A percentile compares a stretch with the other conserved stretches of the same genome.
These are phyloP conservation scores for Alouatta palliata DNA, from an alignment of 2,113 vertebrate genomes.

Conservation along the genomic window DNA sequence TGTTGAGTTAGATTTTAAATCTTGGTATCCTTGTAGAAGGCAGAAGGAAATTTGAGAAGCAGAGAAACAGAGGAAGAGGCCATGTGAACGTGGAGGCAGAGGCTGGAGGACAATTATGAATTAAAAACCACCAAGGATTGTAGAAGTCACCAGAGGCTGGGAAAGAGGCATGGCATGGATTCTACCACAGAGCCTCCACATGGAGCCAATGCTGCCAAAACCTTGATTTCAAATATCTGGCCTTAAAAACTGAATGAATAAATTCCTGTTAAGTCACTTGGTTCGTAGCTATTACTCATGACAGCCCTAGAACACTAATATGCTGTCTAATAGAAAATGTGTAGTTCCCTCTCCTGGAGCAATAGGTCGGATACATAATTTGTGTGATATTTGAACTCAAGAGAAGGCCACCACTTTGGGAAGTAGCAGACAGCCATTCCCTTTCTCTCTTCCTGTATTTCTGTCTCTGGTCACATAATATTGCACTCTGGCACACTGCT, in stretches of 20 bases:
- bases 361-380: background rate
- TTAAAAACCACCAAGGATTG: background rate
- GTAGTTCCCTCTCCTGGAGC: background rate
- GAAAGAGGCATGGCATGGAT: background rate
- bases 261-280: background rate
- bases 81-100: background rate
- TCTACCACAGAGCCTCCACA: background rate
- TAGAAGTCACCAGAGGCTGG: background rate
- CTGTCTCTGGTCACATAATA: too few relatives aligned
- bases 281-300: background rate
- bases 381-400: background rate
- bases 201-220: background rate
- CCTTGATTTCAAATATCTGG: background rate
- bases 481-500: rapidly evolving
- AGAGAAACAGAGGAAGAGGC: background rate
- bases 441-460: background rate
- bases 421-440: background rate
- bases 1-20: background rate
- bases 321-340: background rate
- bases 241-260: background rate
- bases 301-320: background rate
- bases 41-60: background rate
- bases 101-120: background rate
- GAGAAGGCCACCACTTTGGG: background rate
- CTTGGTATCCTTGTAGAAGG: background rate